Conservation (phyloP, 30 jellyfish, hydroid and myxozoan genomes). For the Rhopilema esculentum region DNA sequence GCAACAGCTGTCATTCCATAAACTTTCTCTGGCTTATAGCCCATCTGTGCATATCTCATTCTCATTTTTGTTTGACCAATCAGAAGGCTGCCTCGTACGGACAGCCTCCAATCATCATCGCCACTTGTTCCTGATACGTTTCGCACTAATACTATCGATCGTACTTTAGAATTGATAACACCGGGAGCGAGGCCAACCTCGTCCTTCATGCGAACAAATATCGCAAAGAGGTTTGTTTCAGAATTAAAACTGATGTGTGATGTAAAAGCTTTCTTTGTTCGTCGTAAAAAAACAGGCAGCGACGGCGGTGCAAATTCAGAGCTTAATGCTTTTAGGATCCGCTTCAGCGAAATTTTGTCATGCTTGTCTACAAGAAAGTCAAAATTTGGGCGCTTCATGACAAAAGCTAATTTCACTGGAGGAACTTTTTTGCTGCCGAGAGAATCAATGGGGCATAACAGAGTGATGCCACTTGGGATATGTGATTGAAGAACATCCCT, state of each 20-base stretch:
- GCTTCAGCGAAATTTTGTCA: conserved; percentile 79
- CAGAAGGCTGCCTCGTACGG: conserved; percentile 85
- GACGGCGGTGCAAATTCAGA: conserved; percentile 82
- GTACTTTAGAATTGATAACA: conserved; percentile 62
- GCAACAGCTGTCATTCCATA: conserved; percentile 92
- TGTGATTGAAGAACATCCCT: conserved; percentile 85
- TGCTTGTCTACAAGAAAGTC: conserved; percentile 92
- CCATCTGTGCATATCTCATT: conserved; percentile 89
- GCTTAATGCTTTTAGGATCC: conserved; percentile 72
- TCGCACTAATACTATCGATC: conserved; percentile 81
- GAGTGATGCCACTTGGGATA: conserved; percentile 94
- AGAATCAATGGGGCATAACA: conserved; percentile 80
- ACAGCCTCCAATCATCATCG: conserved; percentile 80
- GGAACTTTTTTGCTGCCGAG: conserved; percentile 29
- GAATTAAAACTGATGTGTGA: conserved; percentile 94
- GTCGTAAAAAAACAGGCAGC: conserved; percentile 79
- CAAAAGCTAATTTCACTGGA: conserved; percentile 91
- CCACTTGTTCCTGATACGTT: conserved; percentile 61
- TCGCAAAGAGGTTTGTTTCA: conserved; percentile 68
- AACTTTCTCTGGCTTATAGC: conserved; percentile 79
- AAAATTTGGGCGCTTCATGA: conserved; percentile 87
- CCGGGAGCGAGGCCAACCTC: conserved; percentile 85
- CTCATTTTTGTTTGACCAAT: conserved; percentile 82
- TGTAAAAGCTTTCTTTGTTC: conserved; percentile 89
- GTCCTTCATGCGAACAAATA: conserved; percentile 87